Evolutionary conservation across 2,888 invertebrate species (phyloP).

Genomic region (Leptopilina drosophilae): DNA sequence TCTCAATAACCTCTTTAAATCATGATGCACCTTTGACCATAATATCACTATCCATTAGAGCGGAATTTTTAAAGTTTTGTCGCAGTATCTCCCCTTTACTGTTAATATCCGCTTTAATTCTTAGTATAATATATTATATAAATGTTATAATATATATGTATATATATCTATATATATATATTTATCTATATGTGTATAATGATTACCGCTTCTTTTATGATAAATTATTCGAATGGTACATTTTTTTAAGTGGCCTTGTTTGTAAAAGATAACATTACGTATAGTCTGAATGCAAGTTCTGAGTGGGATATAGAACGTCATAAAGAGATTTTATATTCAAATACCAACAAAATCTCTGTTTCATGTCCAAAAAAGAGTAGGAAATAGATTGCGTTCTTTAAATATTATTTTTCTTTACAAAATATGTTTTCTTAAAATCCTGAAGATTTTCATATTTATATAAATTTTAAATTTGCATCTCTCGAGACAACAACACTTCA

Average conservation of each 20-base stretch:
- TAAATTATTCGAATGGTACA: constrained; percentile 73
- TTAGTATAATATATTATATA: constrained; percentile 71
- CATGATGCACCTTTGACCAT: constrained; percentile 32
- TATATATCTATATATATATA: constrained; percentile 16
- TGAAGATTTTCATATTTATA: constrained; percentile 29
- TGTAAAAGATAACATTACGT: constrained; percentile 62
- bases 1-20: constrained; percentile 42
- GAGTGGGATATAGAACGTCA: constrained; percentile 72
- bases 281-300: constrained; percentile 71
- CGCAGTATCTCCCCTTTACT: constrained; percentile 70
- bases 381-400: constrained; percentile 30
- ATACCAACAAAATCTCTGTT: constrained; percentile 52
- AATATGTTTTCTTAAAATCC: constrained; percentile 25
- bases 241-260: constrained; percentile 72
- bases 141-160: constrained; percentile 69
- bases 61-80: constrained; percentile 53
- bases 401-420: constrained; percentile 22
- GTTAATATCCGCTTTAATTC: constrained; percentile 71
- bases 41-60: constrained; percentile 47
- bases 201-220: constrained; percentile 73
- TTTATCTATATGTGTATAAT: constrained; percentile 70
- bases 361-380: constrained; percentile 41
- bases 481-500: constrained; percentile 29
- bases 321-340: constrained; percentile 64
- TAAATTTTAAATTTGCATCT: background rate